These are phyloP conservation scores for Caenorhabditis tropicalis DNA, from an alignment of 1,140 invertebrate genomes.

Conservation along the genomic window DNA sequence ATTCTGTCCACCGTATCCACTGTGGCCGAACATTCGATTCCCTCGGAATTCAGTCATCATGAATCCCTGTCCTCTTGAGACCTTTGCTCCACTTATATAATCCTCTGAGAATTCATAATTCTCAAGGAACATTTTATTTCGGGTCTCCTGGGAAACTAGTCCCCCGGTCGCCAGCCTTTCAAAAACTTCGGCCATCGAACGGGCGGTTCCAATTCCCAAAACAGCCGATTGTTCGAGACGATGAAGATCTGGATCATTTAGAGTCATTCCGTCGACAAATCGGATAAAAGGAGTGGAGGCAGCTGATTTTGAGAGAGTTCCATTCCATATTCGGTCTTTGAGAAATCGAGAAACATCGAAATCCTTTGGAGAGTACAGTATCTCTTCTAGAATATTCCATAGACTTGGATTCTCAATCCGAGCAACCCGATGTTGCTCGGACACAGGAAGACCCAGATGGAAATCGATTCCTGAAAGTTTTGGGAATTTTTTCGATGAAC, in stretches of 20 bases:
- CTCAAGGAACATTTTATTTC: neutral
- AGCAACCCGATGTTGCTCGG: conserved; percentile 46
- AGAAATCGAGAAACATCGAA: conserved; percentile 39
- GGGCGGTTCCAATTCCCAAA: conserved; percentile 52
- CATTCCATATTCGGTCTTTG: conserved; percentile 31
- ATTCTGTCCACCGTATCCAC: conserved; percentile 59
- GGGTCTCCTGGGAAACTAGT: neutral
- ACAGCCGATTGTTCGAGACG: conserved; percentile 53
- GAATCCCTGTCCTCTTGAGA: conserved; percentile 46
- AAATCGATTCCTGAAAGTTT: conserved; percentile 52
- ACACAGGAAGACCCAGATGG: conserved; percentile 57
- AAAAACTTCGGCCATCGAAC: conserved; percentile 47
- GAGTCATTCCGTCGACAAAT: conserved; percentile 43
- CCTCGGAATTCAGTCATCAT: conserved; percentile 31
- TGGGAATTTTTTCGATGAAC: neutral
- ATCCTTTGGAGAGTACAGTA: conserved; percentile 49
- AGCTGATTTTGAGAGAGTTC: conserved; percentile 23
- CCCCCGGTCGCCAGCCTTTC: neutral
- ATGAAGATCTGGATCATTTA: conserved; percentile 59
- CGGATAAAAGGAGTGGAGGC: conserved; percentile 7
- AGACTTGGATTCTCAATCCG: conserved; percentile 16
- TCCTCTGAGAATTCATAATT: conserved; percentile 22
- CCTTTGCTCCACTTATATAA: conserved; percentile 43
- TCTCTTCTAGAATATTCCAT: conserved; percentile 45
- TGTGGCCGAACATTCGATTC: conserved; percentile 54